Conservation (phyloP, 2,113 vertebrate genomes). For the Pseudopodoces humilis region DNA sequence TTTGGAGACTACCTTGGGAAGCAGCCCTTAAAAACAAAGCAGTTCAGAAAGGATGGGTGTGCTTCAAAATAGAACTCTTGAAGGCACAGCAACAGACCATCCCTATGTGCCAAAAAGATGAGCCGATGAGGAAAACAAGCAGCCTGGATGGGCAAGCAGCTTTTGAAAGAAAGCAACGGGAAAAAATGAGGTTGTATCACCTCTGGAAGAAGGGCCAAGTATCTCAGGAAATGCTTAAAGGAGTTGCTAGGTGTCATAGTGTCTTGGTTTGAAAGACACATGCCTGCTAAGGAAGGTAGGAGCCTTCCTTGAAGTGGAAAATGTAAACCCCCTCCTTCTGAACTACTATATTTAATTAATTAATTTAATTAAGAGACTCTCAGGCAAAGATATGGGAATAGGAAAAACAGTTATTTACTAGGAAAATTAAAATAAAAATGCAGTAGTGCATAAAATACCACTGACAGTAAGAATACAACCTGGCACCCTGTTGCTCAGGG, state of each 20-base stretch:
- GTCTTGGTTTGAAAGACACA: no score
- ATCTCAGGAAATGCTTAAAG: background rate
- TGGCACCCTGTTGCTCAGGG: no score
- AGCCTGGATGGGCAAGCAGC: background rate
- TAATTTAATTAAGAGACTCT: no score
- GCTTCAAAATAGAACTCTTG: background rate
- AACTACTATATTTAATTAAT: no score
- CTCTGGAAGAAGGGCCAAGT: background rate
- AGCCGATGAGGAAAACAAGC: accelerated
- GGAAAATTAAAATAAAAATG: no score
- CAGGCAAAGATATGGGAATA: no score
- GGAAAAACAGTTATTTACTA: no score
- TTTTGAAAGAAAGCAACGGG: background rate
- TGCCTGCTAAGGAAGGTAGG: no score
- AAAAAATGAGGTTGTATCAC: background rate
- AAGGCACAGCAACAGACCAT: background rate
- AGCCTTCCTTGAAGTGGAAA: no score
- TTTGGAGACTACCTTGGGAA: background rate
- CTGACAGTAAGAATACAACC: no score
- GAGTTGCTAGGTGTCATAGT: background rate
- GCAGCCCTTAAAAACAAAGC: background rate
- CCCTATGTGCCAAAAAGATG: background rate
- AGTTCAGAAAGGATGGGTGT: background rate
- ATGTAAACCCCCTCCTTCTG: no score
- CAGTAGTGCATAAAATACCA: no score